Base-by-base conservation (phyloP, 2,113 vertebrate species). In the Thymallus thymallus region DNA sequence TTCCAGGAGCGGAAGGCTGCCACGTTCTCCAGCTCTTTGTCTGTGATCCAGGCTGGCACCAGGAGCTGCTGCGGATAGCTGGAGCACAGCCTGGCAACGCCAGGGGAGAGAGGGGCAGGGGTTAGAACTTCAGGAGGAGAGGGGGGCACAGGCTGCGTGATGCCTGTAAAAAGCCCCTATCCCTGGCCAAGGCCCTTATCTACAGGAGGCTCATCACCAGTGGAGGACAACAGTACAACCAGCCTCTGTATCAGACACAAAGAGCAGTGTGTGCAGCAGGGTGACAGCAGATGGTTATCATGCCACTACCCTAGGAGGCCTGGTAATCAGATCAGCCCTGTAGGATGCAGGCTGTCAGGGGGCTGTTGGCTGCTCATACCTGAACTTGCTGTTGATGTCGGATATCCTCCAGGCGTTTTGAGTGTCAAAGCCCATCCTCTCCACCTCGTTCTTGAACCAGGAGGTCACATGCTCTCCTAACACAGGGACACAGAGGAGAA, bases 381-480 rank as follows among this genome's bases (percentile, higher is more conserved):
- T 97, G 92, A 98, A 98, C 84, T 97, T 99, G 87, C 95, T 95
- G 90, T 99, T 99, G 91, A 99, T 98, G 88, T 98, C 97, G 51
- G 96, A 96, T 88, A 98, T 96, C 90, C 98, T 95, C 98, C 98
- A 99, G 86, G 96, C 97, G 60, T 98, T 98, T 85, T 97, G 96
- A 90, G 97, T 96, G 90, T 99, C 97, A 79, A 99, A 99, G 69
- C 96, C 95, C 98, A 99, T 98, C 80, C 98, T 91, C 77, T 99
- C 97, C 76, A 98, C 97, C 88, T 99, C 97, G 0, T 97, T 98
- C 91, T 96, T 96, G 89, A 98, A 98, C 86, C 97, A 95, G 30
- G 96, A 96, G 13, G 93, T 95, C 79, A 99, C 96, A 0, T 98
- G 97, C 81, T 99, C 98, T 63, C 97, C 98, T 99, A 80, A 56